phyloP scores from a whole-genome alignment of 2,113 vertebrate genomes.

The Macaca nemestrina region DNA sequence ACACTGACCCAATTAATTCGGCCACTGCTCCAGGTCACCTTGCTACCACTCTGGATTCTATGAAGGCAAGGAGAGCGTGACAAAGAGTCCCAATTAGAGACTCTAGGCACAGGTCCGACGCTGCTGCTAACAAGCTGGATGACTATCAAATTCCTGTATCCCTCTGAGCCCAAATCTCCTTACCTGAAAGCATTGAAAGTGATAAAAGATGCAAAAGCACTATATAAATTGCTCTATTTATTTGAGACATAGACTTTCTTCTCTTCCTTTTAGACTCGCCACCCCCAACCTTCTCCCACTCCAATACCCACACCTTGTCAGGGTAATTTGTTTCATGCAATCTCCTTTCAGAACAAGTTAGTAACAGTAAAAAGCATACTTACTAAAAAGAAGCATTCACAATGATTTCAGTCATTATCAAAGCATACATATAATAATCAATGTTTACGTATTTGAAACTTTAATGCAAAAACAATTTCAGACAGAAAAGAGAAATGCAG shows the following conservation, averaged over 20 bases:
- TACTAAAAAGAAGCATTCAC: neutral
- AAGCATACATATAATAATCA: neutral
- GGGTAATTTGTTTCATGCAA: neutral
- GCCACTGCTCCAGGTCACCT: neutral
- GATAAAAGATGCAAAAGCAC: neutral
- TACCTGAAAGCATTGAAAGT: neutral
- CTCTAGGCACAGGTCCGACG: neutral
- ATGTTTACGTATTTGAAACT: neutral
- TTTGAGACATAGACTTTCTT: neutral
- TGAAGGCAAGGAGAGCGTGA: neutral
- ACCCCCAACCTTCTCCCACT: neutral
- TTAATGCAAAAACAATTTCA: neutral
- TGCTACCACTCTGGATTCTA: neutral
- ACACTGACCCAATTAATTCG: neutral
- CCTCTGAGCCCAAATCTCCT: neutral
- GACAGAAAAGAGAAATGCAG: neutral
- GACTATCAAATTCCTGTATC: neutral
- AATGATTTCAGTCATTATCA: neutral
- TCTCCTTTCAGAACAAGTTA: neutral
- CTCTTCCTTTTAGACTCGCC: neutral
- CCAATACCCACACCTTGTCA: neutral
- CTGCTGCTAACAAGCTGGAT: neutral
- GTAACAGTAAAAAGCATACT: neutral
- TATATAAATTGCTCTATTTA: neutral
- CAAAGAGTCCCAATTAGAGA: neutral